phyloP scores from a whole-genome alignment of 2,797 vertebrate genomes.

The Enteromius argenteus region DNA sequence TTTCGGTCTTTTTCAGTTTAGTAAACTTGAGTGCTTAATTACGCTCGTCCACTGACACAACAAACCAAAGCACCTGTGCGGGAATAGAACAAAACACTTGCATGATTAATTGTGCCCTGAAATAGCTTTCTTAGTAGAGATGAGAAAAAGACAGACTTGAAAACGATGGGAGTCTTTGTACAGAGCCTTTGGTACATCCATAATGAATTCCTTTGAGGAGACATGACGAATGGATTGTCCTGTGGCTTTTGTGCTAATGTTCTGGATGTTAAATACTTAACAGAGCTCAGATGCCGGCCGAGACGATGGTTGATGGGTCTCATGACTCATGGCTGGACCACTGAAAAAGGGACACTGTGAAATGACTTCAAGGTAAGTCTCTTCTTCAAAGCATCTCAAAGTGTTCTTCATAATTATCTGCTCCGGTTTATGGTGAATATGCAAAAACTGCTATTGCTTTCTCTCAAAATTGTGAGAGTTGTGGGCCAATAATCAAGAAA shows the following conservation, averaged over 20 bases:
- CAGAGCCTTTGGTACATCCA: constrained; percentile 73
- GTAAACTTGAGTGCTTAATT: constrained; percentile 64
- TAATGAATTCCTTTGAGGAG: constrained; percentile 79
- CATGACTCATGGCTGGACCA: constrained; percentile 39
- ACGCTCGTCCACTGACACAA: constrained; percentile 69
- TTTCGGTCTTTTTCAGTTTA: background rate
- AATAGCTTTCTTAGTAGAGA: constrained; percentile 82
- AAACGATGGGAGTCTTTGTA: constrained; percentile 79
- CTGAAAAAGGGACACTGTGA: constrained; percentile 15
- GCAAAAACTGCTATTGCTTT: constrained; percentile 41
- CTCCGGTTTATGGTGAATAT: constrained; percentile 61
- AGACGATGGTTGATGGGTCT: constrained; percentile 56
- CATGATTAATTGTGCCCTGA: constrained; percentile 83
- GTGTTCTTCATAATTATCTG: constrained; percentile 63
- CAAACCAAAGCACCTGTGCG: constrained; percentile 68
- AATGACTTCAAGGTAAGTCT: constrained; percentile 34
- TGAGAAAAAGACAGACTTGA: constrained; percentile 72
- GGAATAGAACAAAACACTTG: constrained; percentile 76
- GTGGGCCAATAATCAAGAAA: constrained; percentile 69
- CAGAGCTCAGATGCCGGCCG: constrained; percentile 69
- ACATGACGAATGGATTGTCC: constrained; percentile 74
- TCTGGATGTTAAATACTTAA: constrained; percentile 75
- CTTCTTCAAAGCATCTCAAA: constrained; percentile 43
- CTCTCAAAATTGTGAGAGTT: constrained; percentile 62
- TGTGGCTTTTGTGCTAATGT: constrained; percentile 72